Evolutionary conservation across 2,888 invertebrate species (phyloP).

Genomic region (Apodemia zela): DNA sequence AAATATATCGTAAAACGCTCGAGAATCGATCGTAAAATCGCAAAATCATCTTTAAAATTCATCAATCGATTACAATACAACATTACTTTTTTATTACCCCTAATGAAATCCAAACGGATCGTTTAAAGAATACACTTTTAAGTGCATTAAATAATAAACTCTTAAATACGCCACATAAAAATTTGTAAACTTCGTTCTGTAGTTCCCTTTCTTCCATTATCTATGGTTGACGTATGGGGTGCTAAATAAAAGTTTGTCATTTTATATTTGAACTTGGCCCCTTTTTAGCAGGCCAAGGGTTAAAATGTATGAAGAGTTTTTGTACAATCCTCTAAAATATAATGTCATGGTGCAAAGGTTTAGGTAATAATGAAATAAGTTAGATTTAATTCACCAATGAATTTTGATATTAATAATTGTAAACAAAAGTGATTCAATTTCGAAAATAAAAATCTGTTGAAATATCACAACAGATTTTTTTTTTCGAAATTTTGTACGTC

Average conservation of each 20-base stretch:
- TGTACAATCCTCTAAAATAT: not conserved
- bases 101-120: conserved; percentile 58
- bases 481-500: too few relatives aligned
- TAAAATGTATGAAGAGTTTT: conserved; percentile 7
- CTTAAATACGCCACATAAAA: conserved; percentile 64
- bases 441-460: too few relatives aligned
- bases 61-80: conserved; percentile 67
- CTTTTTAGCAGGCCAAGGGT: conserved; percentile 38
- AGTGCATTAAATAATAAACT: conserved; percentile 71
- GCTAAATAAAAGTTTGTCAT: conserved; percentile 58
- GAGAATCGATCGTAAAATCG: conserved; percentile 69
- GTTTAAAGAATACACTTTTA: conserved; percentile 30
- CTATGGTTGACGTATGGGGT: conserved; percentile 54
- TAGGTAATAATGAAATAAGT: not conserved
- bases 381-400: not conserved
- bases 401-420: too few relatives aligned
- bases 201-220: conserved; percentile 41
- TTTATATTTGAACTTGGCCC: conserved; percentile 62
- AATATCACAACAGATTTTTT: too few relatives aligned
- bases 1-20: conserved; percentile 57
- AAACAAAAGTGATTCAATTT: too few relatives aligned
- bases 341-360: not conserved
- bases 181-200: conserved; percentile 65
- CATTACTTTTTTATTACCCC: conserved; percentile 72
- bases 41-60: conserved; percentile 71